phyloP scores from a whole-genome alignment of 2,888 invertebrate genomes.

The Drosophila acutilabella region DNA sequence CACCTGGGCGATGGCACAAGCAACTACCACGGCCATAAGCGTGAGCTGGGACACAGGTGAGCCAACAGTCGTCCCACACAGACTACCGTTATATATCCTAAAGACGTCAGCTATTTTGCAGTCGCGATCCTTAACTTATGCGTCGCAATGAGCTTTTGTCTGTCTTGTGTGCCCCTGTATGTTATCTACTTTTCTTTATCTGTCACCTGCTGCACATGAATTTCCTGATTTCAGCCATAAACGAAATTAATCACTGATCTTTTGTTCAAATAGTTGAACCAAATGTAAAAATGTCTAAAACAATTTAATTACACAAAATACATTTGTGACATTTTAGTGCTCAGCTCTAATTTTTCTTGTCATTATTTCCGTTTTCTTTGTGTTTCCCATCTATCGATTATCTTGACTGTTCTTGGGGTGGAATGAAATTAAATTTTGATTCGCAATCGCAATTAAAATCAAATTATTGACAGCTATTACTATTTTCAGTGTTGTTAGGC shows the following conservation, averaged over 20 bases:
- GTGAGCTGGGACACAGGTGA: slow-evolving; percentile 84
- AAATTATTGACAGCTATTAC: neutral
- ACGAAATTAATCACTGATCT: neutral
- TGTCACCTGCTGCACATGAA: neutral
- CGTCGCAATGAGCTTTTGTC: neutral
- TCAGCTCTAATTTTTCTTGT: too few species aligned
- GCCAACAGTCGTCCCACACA: slow-evolving; percentile 21
- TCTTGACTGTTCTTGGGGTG: too few species aligned
- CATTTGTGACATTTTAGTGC: too few species aligned
- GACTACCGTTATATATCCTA: too few species aligned
- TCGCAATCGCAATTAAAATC: neutral
- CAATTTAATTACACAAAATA: too few species aligned
- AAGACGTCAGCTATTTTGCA: neutral
- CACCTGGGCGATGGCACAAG: slow-evolving; percentile 49
- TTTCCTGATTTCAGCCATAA: slow-evolving; percentile 2
- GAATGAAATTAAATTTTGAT: too few species aligned
- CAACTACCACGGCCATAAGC: slow-evolving; percentile 79
- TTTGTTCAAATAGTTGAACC: neutral
- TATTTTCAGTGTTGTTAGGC: neutral
- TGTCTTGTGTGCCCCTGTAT: neutral
- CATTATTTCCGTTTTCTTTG: too few species aligned
- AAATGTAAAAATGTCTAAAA: too few species aligned
- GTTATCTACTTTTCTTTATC: neutral
- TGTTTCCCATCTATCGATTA: too few species aligned
- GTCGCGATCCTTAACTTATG: neutral